Evolutionary conservation across 1,140 invertebrate species (phyloP).

Genomic region (Lasioglossum baleicum): DNA sequence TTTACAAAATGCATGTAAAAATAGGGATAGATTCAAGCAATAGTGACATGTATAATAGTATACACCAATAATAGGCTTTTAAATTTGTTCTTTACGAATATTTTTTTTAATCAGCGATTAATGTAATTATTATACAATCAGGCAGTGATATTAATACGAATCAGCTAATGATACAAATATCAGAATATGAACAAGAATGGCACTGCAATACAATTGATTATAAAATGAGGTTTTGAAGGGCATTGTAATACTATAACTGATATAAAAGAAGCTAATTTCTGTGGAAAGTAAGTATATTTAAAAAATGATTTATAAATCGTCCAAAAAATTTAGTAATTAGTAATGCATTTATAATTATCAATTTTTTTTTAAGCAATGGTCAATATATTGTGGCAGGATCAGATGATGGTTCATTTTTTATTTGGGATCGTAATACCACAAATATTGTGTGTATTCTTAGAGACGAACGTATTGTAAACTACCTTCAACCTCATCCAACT

Average conservation of each 20-base stretch:
- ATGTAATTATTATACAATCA: conserved; percentile 29
- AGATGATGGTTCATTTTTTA: conserved; percentile 97
- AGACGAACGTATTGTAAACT: conserved; percentile 97
- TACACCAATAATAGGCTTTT: too few species aligned
- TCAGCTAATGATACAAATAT: conserved; percentile 42
- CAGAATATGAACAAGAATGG: conserved; percentile 74
- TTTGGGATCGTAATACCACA: conserved; percentile 94
- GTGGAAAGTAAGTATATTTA: conserved; percentile 86
- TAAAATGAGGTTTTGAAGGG: conserved; percentile 89
- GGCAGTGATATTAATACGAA: conserved; percentile 29
- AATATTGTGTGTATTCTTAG: conserved; percentile 90
- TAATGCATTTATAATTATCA: conserved; percentile 17
- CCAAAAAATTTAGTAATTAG: conserved; percentile 8
- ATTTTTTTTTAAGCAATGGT: conserved; percentile 80
- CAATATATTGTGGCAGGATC: conserved; percentile 91
- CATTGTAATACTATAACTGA: conserved; percentile 99
- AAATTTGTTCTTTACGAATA: too few species aligned
- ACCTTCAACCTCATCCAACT: conserved; percentile 98
- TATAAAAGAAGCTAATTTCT: conserved; percentile 98
- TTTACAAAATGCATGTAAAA: too few species aligned
- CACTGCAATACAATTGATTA: conserved; percentile 85
- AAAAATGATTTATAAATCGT: conserved; percentile 5
- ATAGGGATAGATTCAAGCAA: too few species aligned
- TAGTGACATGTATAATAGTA: too few species aligned
- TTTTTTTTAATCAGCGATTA: too few species aligned